Conservation (phyloP, 2,113 vertebrate species). For the zebrafish (Danio rerio) region DNA sequence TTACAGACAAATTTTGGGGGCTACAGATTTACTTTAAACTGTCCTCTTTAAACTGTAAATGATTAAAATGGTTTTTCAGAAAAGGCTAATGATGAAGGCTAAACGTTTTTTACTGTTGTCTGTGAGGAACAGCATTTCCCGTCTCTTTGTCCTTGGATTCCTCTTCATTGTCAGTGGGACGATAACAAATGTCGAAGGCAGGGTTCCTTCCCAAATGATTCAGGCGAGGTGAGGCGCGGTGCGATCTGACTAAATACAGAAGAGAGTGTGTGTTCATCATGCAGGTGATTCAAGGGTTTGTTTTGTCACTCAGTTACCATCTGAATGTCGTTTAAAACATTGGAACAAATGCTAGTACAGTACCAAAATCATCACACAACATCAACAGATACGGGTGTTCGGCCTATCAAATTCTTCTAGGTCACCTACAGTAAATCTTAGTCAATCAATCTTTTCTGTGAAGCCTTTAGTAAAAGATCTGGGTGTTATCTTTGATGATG, state of each 20-base stretch:
- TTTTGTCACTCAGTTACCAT: conserved; percentile 29
- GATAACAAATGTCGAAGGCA: conserved; percentile 71
- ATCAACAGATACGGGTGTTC: background rate
- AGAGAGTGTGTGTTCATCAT: background rate
- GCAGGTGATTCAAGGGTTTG: conserved; percentile 2
- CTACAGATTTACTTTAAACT: no score
- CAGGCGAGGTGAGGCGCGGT: conserved; percentile 30
- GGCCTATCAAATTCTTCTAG: no score
- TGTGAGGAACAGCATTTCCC: conserved; percentile 69
- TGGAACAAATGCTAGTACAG: background rate
- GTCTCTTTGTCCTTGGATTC: conserved; percentile 74
- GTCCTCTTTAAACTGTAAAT: no score
- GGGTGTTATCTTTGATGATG: no score
- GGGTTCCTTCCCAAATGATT: conserved; percentile 56
- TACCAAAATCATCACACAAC: background rate
- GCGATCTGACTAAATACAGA: conserved; percentile 28
- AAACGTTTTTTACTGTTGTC: conserved; percentile 42
- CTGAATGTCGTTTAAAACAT: conserved; percentile 29
- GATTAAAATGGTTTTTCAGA: background rate
- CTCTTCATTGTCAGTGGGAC: conserved; percentile 72
- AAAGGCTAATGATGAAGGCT: background rate
- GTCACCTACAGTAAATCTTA: no score
- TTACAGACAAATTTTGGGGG: no score
- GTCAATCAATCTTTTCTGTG: no score
- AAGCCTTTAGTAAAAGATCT: no score